Percentiles rank a stretch among this genome's conserved stretches.
Conservation (phyloP, 2,888 invertebrate species). For the Erebia ligea region DNA sequence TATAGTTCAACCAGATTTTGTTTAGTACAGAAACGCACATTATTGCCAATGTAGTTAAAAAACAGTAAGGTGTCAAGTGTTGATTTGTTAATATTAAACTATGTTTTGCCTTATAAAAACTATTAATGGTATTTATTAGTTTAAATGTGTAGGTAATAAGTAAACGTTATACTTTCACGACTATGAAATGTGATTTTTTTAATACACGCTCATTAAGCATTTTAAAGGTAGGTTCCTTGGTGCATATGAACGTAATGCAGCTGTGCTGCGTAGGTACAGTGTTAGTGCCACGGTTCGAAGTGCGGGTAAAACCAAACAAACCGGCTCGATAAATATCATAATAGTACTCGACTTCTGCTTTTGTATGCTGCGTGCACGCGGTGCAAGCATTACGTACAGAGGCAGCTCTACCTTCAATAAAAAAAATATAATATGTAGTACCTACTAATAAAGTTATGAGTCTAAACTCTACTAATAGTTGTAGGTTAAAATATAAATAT, state of each 20-base stretch:
- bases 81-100: constrained; percentile 34
- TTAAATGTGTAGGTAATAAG: constrained; percentile 34
- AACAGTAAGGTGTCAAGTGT: constrained; percentile 24
- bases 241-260: too few species aligned
- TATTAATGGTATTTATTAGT: constrained; percentile 38
- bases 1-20: background rate
- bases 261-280: too few species aligned
- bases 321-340: too few species aligned
- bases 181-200: constrained; percentile 19
- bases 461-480: constrained; percentile 27
- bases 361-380: too few species aligned
- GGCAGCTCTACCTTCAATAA: constrained; percentile 6
- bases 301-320: too few species aligned
- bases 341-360: too few species aligned
- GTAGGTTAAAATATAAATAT: constrained; percentile 33
- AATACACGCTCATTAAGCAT: constrained; percentile 7
- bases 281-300: too few species aligned
- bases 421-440: constrained; percentile 18
- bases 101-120: constrained; percentile 45
- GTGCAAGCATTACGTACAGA: too few species aligned
- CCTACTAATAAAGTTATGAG: constrained; percentile 5
- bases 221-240: too few species aligned
- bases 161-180: constrained; percentile 17
- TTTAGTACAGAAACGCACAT: constrained; percentile 8
- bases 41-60: constrained; percentile 17